phyloP scores from a whole-genome alignment of 2,113 vertebrate species.

The Cyanistes caeruleus region DNA sequence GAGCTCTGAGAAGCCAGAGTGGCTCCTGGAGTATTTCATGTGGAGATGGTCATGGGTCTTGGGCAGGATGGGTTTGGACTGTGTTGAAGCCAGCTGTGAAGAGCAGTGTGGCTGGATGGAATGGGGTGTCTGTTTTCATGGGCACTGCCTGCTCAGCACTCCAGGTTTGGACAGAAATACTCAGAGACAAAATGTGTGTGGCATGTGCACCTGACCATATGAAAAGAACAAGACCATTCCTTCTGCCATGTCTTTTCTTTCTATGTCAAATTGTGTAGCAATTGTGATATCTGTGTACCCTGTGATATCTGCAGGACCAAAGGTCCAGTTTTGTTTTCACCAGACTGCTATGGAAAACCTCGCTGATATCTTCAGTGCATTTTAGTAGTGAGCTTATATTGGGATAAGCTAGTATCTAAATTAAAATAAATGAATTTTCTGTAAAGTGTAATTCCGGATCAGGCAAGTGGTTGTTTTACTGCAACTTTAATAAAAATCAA shows the following conservation, averaged over 20 bases:
- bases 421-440: conserved; percentile 47
- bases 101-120: accelerated
- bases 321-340: neutral
- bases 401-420: neutral
- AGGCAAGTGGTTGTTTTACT: conserved; percentile 52
- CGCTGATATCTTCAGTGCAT: neutral
- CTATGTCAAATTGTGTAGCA: accelerated
- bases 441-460: conserved; percentile 46
- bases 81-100: neutral
- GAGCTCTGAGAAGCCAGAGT: neutral
- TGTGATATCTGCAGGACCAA: neutral
- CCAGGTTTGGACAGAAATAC: neutral
- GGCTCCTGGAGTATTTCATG: neutral
- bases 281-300: neutral
- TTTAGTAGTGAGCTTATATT: neutral
- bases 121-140: accelerated
- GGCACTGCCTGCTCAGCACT: accelerated
- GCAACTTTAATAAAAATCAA: conserved; percentile 70
- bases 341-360: neutral
- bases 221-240: neutral
- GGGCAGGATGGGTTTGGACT: neutral
- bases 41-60: neutral
- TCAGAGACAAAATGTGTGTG: neutral
- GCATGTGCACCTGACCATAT: neutral
- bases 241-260: neutral